phyloP scores from a whole-genome alignment of 1,140 invertebrate genomes.

The Archivesica marissinica region DNA sequence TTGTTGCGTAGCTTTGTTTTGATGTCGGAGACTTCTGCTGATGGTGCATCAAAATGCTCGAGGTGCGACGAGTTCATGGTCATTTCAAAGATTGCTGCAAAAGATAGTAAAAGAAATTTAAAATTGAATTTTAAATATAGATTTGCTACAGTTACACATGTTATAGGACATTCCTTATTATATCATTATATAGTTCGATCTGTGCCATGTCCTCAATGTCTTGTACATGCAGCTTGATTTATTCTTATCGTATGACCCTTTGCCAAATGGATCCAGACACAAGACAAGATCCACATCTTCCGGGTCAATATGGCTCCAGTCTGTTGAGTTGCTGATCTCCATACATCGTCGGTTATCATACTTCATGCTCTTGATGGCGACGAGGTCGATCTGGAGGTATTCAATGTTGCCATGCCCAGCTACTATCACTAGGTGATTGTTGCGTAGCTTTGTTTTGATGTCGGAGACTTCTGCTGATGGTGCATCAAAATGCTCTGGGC shows the following conservation, averaged over 20 bases:
- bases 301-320: conserved; percentile 5
- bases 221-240: neutral
- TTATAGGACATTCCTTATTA: no score
- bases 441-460: neutral
- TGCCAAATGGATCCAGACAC: neutral
- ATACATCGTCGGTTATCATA: neutral
- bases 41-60: no score
- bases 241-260: neutral
- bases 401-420: neutral
- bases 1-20: no score
- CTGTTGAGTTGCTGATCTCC: neutral
- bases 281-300: conserved; percentile 15
- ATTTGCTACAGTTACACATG: no score
- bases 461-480: neutral
- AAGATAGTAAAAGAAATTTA: no score
- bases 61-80: no score
- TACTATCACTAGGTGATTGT: neutral
- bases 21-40: no score
- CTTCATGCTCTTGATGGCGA: neutral
- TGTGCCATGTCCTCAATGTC: no score
- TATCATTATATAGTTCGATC: no score
- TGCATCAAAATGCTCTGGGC: neutral
- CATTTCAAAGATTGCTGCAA: no score
- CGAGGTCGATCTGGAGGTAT: neutral
- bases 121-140: no score